Evolutionary conservation across 2,888 invertebrate genomes (phyloP).

Genomic region (Sepioteuthis lessoniana): DNA sequence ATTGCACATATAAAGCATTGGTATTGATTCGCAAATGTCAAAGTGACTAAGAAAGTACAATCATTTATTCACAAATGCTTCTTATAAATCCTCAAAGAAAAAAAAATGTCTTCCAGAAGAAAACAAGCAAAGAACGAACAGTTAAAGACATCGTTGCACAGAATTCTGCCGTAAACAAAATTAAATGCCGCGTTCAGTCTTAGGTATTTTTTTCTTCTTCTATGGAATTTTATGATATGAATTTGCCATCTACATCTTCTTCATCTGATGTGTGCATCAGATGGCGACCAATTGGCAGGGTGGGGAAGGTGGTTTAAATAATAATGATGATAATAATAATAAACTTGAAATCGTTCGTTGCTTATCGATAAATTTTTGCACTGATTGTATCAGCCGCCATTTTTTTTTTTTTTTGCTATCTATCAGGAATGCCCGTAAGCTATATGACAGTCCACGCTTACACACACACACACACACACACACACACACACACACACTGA

Average conservation of each 20-base stretch:
- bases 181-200: not conserved
- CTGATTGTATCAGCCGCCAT: not conserved
- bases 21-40: not conserved
- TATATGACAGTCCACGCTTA: not conserved
- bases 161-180: slow-evolving; percentile 19
- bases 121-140: not conserved
- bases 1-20: no score
- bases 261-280: not conserved
- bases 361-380: slow-evolving; percentile 16
- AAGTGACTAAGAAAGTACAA: not conserved
- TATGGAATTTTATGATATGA: not conserved
- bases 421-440: not conserved
- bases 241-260: not conserved
- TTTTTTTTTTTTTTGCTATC: not conserved
- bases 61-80: not conserved
- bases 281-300: not conserved
- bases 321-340: not conserved
- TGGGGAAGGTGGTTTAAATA: no score
- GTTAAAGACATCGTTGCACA: not conserved
- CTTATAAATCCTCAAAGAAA: not conserved
- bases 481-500: not conserved
- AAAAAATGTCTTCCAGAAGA: no score
- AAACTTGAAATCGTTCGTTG: not conserved
- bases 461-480: not conserved
- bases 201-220: not conserved